phyloP scores from a whole-genome alignment of 2,888 invertebrate genomes.

The Drosophila niveifrons region DNA sequence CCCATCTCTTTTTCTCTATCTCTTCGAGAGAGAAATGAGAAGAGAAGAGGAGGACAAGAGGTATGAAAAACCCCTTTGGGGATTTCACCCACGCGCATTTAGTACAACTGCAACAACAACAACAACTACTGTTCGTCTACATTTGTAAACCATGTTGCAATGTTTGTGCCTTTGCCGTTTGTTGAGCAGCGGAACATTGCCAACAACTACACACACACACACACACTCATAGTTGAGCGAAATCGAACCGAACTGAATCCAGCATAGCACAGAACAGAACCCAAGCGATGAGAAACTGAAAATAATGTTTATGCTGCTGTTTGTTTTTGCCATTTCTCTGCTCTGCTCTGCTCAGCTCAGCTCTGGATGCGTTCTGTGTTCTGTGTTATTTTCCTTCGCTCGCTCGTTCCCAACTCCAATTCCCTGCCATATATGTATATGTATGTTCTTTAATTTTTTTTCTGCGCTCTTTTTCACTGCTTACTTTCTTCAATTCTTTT shows the following conservation, averaged over 20 bases:
- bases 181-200: slow-evolving; percentile 42
- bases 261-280: slow-evolving; percentile 35
- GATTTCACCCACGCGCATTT: slow-evolving; percentile 23
- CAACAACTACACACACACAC: slow-evolving; percentile 23
- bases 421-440: slow-evolving; percentile 3
- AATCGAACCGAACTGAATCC: slow-evolving; percentile 45
- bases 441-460: slow-evolving; percentile 23
- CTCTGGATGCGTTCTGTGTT: slow-evolving; percentile 42
- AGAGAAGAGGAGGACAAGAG: neutral
- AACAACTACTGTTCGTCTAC: slow-evolving; percentile 25
- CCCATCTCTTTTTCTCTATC: neutral
- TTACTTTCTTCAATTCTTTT: neutral
- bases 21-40: neutral
- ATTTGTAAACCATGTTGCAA: slow-evolving; percentile 62
- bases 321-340: slow-evolving; percentile 76
- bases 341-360: neutral
- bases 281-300: slow-evolving; percentile 69
- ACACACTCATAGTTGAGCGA: slow-evolving; percentile 8
- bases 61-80: slow-evolving; percentile 20
- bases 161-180: slow-evolving; percentile 60
- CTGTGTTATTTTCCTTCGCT: slow-evolving; percentile 41
- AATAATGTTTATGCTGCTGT: slow-evolving; percentile 81
- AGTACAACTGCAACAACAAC: neutral
- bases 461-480: slow-evolving; percentile 1
- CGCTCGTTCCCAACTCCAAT: slow-evolving; percentile 8